These are phyloP conservation scores for Meloidogyne chitwoodi DNA, from an alignment of 1,140 invertebrate species.

Conservation along the genomic window DNA sequence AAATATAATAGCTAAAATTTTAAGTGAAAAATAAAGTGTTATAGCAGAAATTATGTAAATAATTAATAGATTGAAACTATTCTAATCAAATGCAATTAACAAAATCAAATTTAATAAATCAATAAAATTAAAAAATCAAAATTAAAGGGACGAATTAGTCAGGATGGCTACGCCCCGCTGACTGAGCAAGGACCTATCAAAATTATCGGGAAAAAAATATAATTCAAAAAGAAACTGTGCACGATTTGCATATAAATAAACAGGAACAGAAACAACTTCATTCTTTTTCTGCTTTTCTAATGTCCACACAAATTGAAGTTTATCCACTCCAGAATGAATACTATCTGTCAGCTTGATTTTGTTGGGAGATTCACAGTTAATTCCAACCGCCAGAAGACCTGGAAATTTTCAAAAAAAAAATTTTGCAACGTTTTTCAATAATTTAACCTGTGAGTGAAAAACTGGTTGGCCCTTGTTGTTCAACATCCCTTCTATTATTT, in stretches of 20 bases:
- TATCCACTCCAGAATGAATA: constrained; percentile 31
- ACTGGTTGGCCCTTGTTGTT: not conserved
- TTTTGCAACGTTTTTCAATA: not conserved
- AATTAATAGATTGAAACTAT: no score
- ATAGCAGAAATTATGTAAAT: no score
- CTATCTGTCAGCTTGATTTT: constrained; percentile 36
- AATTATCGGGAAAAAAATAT: constrained; percentile 79
- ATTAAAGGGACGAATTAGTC: constrained; percentile 26
- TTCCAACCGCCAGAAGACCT: constrained; percentile 44
- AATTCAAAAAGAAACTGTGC: constrained; percentile 90
- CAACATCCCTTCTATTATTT: constrained; percentile 62
- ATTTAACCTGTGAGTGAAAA: not conserved
- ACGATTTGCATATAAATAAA: constrained; percentile 92
- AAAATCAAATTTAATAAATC: not conserved
- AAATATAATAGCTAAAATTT: no score
- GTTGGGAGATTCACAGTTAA: constrained; percentile 20
- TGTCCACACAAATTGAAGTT: constrained; percentile 46
- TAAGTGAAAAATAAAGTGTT: no score
- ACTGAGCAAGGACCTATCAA: constrained; percentile 84
- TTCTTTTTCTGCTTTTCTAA: constrained; percentile 4
- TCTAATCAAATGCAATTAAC: not conserved
- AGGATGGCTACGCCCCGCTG: constrained; percentile 84
- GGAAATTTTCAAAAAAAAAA: not conserved
- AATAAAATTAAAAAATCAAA: not conserved
- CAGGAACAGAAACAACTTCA: constrained; percentile 74